These are phyloP conservation scores for Dendrophyllia cribrosa DNA, from an alignment of 64 coral and sea anemone species.

Conservation along the genomic window DNA sequence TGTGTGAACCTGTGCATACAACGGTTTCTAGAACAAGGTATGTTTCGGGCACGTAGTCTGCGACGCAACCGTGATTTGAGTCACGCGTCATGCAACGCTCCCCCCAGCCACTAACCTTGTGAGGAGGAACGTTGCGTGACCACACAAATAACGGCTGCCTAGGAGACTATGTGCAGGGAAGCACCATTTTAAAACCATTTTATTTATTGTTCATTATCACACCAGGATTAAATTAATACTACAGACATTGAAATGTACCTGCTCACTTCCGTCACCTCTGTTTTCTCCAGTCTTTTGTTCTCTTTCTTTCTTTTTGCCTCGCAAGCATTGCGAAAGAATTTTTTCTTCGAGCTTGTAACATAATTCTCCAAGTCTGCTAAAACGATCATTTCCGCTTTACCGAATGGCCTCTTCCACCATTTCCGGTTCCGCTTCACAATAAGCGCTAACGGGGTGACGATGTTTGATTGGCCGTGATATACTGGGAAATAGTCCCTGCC, in stretches of 20 bases:
- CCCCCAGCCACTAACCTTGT: no score
- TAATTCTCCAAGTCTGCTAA: constrained; percentile 37
- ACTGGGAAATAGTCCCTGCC: constrained; percentile 53
- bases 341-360: neutral
- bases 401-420: constrained; percentile 67
- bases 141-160: no score
- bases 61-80: no score
- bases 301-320: constrained; percentile 13
- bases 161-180: no score
- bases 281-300: constrained; percentile 46
- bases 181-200: no score
- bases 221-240: no score
- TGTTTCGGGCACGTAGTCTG: no score
- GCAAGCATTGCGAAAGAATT: neutral
- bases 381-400: constrained; percentile 46
- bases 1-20: no score
- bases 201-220: no score
- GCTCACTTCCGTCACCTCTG: constrained; percentile 31
- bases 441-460: constrained; percentile 13
- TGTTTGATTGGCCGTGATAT: constrained; percentile 54
- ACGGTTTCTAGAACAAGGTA: no score
- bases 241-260: neutral
- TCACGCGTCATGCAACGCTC: no score
- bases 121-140: no score
- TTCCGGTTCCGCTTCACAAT: constrained; percentile 45